Conservation (phyloP, 2,113 vertebrate species). For the Scolopax mira region DNA sequence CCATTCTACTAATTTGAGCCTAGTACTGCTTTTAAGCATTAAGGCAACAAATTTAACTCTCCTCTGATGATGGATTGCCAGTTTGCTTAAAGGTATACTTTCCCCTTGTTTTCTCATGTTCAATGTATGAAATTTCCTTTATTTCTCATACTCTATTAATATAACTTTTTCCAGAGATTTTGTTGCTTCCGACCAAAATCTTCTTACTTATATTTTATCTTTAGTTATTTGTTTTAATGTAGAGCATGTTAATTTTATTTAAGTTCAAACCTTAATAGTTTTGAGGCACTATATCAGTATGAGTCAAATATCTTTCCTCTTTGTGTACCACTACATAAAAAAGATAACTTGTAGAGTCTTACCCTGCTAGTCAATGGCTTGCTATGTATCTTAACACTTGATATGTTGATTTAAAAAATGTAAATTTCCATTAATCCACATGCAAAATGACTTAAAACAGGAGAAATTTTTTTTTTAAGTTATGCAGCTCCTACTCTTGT, state of each 20-base stretch:
- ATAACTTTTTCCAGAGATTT: neutral
- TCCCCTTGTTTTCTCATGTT: neutral
- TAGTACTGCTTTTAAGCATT: neutral
- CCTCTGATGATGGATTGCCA: neutral
- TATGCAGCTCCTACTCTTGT: neutral
- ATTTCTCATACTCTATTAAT: neutral
- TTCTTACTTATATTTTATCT: neutral
- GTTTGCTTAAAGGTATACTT: neutral
- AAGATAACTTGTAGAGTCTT: neutral
- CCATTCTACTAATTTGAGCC: neutral
- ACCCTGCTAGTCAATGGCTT: neutral
- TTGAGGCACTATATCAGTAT: neutral
- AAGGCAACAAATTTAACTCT: neutral
- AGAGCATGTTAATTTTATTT: neutral
- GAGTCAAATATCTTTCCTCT: neutral
- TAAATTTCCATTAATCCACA: neutral
- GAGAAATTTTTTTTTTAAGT: neutral
- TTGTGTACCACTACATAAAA: neutral
- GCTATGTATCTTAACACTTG: neutral
- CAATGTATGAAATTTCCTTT: neutral
- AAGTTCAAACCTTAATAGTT: neutral
- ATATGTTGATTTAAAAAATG: neutral
- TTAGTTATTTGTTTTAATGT: neutral
- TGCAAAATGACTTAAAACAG: neutral
- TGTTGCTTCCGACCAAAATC: neutral